Conservation (phyloP, 2,797 vertebrate species). For the Aldrovandia affinis region DNA sequence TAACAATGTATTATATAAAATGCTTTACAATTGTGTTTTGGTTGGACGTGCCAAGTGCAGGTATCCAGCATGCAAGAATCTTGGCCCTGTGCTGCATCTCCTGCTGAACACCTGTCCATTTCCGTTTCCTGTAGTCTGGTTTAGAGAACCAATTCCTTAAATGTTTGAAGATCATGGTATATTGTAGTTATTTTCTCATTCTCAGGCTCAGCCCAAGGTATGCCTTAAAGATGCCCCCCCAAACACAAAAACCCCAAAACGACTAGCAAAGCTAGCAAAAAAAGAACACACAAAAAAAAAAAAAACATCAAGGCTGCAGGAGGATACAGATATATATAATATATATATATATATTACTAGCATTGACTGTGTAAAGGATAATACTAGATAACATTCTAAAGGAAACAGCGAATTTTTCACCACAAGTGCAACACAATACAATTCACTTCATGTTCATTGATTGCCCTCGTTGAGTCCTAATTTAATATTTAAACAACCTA, state of each 20-base stretch:
- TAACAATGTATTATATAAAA: neutral
- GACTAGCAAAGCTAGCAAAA: no score
- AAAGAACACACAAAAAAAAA: no score
- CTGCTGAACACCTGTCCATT: neutral
- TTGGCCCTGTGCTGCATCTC: neutral
- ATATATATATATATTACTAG: no score
- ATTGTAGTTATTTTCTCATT: neutral
- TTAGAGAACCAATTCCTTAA: neutral
- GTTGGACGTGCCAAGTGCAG: neutral
- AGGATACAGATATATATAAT: neutral
- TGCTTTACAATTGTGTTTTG: neutral
- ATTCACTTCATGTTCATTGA: neutral
- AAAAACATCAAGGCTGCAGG: conserved; percentile 26
- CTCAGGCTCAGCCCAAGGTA: neutral
- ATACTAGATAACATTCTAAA: conserved; percentile 20
- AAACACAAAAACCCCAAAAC: neutral
- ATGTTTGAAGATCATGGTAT: neutral
- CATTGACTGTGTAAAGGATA: neutral
- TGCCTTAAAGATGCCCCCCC: neutral
- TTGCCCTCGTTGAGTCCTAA: neutral
- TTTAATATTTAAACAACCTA: neutral
- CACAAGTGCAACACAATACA: conserved; percentile 24
- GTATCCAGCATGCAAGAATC: neutral
- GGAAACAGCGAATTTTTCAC: conserved; percentile 1
- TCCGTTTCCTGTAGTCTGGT: neutral